phyloP scores from a whole-genome alignment of 2,113 vertebrate species.

The Todiramphus chloris region DNA sequence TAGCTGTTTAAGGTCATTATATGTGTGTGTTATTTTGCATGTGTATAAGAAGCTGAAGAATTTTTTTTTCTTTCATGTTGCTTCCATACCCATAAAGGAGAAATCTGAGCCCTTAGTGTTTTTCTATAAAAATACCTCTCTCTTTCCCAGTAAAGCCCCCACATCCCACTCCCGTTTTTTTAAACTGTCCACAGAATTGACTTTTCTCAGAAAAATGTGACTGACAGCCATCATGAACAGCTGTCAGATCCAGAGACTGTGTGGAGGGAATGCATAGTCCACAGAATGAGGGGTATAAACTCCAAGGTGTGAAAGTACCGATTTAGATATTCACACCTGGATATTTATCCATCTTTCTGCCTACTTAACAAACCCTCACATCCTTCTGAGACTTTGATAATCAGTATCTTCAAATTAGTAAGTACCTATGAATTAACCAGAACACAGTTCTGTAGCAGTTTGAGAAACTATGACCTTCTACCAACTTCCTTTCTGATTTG shows the following conservation, averaged over 20 bases:
- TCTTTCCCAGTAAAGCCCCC: neutral
- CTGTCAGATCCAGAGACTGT: rapidly evolving
- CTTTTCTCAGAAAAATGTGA: neutral
- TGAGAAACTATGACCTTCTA: neutral
- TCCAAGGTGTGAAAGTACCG: neutral
- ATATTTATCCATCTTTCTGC: neutral
- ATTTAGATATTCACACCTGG: neutral
- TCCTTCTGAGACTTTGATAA: neutral
- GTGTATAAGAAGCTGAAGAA: neutral
- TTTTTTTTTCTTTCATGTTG: neutral
- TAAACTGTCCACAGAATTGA: neutral
- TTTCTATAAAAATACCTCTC: neutral
- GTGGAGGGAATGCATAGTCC: neutral
- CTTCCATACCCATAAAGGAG: neutral
- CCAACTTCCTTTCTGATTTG: neutral
- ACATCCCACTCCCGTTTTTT: neutral
- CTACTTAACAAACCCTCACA: neutral
- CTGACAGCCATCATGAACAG: neutral
- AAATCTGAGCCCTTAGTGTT: neutral
- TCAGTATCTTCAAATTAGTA: neutral
- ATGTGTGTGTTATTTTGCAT: neutral
- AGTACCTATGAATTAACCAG: neutral
- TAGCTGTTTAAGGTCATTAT: neutral
- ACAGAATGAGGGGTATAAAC: neutral
- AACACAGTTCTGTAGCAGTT: neutral